A percentile compares a stretch with the other conserved stretches of the same genome.
Conservation (phyloP, 2,797 vertebrate genomes). For the Amblyopsis hoosieri region DNA sequence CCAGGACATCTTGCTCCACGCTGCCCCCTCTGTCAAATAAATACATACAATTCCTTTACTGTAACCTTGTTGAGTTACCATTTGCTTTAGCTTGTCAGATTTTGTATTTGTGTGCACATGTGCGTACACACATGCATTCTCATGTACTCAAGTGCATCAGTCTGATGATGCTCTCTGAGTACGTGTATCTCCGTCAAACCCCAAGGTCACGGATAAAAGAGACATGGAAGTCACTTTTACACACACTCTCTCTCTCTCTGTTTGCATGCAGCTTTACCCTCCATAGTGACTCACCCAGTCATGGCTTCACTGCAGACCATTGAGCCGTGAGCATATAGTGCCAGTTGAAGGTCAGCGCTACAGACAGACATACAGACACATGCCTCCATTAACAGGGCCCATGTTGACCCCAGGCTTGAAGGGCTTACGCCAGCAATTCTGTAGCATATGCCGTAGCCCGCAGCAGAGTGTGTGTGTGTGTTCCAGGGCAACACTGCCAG, state of each 20-base stretch:
- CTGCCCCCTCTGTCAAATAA: no score
- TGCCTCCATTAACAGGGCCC: slow-evolving; percentile 78
- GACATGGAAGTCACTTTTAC: slow-evolving; percentile 2
- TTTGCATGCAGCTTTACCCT: slow-evolving; percentile 7
- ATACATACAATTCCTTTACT: no score
- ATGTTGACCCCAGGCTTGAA: slow-evolving; percentile 72
- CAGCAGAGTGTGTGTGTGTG: slow-evolving; percentile 72
- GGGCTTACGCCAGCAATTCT: slow-evolving; percentile 75
- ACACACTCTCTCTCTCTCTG: slow-evolving; percentile 11
- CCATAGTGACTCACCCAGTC: slow-evolving; percentile 14
- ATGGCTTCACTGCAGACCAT: slow-evolving; percentile 16
- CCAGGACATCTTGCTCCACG: not conserved
- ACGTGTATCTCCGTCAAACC: slow-evolving; percentile 11
- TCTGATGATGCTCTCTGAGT: not conserved
- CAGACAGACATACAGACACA: slow-evolving; percentile 43
- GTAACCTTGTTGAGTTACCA: no score
- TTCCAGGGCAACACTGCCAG: slow-evolving; percentile 79
- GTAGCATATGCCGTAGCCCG: slow-evolving; percentile 82
- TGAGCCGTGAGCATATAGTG: slow-evolving; percentile 48
- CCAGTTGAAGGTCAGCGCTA: slow-evolving; percentile 71
- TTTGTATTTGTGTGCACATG: not conserved
- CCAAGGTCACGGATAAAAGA: slow-evolving; percentile 21
- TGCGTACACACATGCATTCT: not conserved
- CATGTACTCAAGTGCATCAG: not conserved
- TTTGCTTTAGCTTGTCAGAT: no score